Conservation (phyloP, 2,888 invertebrate genomes). For the Meiosimyza decipiens region DNA sequence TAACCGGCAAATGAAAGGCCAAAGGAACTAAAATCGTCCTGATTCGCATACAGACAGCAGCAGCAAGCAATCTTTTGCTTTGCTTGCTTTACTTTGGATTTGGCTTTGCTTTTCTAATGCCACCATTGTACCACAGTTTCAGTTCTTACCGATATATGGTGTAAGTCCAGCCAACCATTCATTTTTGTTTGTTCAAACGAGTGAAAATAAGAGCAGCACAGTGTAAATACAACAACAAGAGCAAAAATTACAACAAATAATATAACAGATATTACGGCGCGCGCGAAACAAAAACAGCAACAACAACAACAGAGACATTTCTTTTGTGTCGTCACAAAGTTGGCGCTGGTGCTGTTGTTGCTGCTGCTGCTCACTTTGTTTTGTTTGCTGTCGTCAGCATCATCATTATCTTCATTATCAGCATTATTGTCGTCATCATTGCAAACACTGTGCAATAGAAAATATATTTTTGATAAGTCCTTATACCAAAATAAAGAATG, state of each 20-base stretch:
- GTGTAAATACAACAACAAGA: conserved; percentile 25
- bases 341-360: conserved; percentile 1
- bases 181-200: conserved; percentile 45
- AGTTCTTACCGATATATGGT: conserved; percentile 37
- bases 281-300: conserved; percentile 30
- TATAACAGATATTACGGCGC: conserved; percentile 28
- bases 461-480: too few relatives aligned
- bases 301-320: conserved; percentile 20
- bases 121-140: not conserved
- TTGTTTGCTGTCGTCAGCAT: conserved; percentile 33
- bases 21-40: conserved; percentile 47
- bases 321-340: conserved; percentile 40
- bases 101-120: not conserved
- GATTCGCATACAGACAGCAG: conserved; percentile 57
- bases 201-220: conserved; percentile 31
- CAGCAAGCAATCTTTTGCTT: not conserved
- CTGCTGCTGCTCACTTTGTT: conserved; percentile 33
- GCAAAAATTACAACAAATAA: conserved; percentile 31
- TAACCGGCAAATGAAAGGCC: conserved; percentile 60
- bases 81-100: conserved; percentile 2
- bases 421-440: not conserved
- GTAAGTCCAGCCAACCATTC: conserved; percentile 42
- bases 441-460: too few relatives aligned
- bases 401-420: conserved; percentile 13
- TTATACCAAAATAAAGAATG: too few relatives aligned